Evolutionary conservation across 2,113 vertebrate species (phyloP).

Genomic region (Podarcis cretensis): DNA sequence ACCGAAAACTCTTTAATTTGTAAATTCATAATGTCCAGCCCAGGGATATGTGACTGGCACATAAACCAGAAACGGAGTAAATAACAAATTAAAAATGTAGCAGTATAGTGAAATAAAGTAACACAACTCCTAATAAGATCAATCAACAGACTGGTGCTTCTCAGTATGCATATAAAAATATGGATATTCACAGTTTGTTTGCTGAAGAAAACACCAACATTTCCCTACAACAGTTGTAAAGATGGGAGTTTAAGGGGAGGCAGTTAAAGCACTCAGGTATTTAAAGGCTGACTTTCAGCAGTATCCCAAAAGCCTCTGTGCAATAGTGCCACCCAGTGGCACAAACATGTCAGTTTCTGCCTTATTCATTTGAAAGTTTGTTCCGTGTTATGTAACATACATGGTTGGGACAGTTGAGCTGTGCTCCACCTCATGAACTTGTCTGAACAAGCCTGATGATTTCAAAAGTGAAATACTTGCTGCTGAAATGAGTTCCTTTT

Average conservation of each 20-base stretch:
- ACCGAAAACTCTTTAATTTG: neutral
- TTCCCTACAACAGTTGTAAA: neutral
- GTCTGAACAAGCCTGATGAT: neutral
- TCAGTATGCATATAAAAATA: neutral
- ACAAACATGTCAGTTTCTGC: rapidly evolving
- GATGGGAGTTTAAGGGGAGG: neutral
- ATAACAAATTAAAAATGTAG: neutral
- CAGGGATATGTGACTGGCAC: neutral
- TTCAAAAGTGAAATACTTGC: neutral
- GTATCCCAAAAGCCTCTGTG: neutral
- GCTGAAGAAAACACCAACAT: neutral
- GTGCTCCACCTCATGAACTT: rapidly evolving
- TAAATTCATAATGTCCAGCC: neutral
- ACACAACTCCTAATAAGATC: neutral
- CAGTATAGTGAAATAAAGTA: neutral
- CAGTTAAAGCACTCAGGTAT: neutral
- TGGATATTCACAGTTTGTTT: neutral
- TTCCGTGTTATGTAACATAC: neutral
- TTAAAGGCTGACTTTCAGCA: neutral
- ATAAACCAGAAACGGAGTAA: neutral
- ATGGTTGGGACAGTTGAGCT: rapidly evolving
- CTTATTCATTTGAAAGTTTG: neutral
- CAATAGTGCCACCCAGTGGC: constrained; percentile 26
- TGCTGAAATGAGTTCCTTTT: neutral
- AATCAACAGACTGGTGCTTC: neutral